A percentile compares a stretch with the other conserved stretches of the same genome.
Evolutionary conservation across 2,888 invertebrate species (phyloP).

Genomic region (Hypomecis atomaria): DNA sequence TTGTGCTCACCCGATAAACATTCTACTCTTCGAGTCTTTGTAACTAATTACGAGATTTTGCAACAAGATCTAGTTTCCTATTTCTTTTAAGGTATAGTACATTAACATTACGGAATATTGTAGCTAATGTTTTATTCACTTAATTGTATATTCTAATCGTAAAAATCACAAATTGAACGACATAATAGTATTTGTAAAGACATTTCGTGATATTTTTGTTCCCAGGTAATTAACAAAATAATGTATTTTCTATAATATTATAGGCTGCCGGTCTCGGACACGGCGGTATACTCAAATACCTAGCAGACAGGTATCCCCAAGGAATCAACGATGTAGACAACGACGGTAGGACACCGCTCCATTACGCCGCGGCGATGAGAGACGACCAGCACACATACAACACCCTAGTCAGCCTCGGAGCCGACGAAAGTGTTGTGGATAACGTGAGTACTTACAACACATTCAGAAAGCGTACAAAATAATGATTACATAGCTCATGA

Average conservation of each 20-base stretch:
- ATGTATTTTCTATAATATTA: not conserved
- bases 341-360: slow-evolving; percentile 94
- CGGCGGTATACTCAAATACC: slow-evolving; percentile 89
- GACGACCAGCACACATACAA: slow-evolving; percentile 92
- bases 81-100: too few relatives aligned
- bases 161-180: too few relatives aligned
- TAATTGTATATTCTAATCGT: too few relatives aligned
- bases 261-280: slow-evolving; percentile 94
- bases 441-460: slow-evolving; percentile 87
- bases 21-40: too few relatives aligned
- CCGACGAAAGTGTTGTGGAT: slow-evolving; percentile 93
- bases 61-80: too few relatives aligned
- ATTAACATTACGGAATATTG: too few relatives aligned
- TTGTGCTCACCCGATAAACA: too few relatives aligned
- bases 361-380: slow-evolving; percentile 93
- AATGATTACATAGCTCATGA: not conserved
- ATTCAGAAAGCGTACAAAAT: not conserved
- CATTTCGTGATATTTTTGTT: too few relatives aligned
- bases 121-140: too few relatives aligned
- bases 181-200: too few relatives aligned
- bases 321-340: slow-evolving; percentile 89
- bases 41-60: too few relatives aligned
- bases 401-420: slow-evolving; percentile 91
- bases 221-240: too few relatives aligned
- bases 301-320: slow-evolving; percentile 88